These are phyloP conservation scores for Epicauta chinensis DNA, from an alignment of 1,140 invertebrate species.

Conservation along the genomic window DNA sequence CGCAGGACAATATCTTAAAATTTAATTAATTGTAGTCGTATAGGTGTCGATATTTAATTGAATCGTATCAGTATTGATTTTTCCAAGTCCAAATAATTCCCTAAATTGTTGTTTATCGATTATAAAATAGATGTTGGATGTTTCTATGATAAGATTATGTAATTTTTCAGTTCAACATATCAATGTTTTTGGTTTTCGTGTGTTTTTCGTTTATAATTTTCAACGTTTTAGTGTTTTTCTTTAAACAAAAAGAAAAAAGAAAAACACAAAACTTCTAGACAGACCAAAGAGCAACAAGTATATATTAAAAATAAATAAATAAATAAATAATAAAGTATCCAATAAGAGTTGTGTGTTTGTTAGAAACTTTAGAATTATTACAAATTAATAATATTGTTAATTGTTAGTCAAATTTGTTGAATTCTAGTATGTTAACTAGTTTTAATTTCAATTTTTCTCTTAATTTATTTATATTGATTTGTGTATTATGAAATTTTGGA, in stretches of 20 bases:
- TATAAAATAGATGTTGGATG: not conserved
- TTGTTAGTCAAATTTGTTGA: constrained; percentile 4
- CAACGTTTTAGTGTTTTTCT: not conserved
- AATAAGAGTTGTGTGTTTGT: not conserved
- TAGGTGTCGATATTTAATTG: not conserved
- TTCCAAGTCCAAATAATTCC: not conserved
- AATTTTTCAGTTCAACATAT: not conserved
- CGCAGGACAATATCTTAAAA: not conserved
- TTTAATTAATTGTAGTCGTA: not conserved
- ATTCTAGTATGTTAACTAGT: constrained; percentile 28
- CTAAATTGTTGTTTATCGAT: not conserved
- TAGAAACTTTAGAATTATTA: not conserved
- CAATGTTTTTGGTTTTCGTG: not conserved
- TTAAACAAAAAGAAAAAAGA: not conserved
- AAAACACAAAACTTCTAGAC: not conserved
- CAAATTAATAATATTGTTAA: not conserved
- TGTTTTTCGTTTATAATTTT: not conserved
- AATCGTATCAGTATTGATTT: not conserved
- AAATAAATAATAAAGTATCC: not conserved
- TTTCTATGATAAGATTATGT: not conserved
- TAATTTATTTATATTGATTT: constrained; percentile 11
- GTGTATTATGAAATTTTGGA: constrained; percentile 11
- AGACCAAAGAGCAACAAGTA: not conserved
- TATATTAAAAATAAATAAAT: not conserved
- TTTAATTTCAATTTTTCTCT: constrained; percentile 18